Conservation (phyloP, 2,888 invertebrate genomes). For the Thera obeliscata region DNA sequence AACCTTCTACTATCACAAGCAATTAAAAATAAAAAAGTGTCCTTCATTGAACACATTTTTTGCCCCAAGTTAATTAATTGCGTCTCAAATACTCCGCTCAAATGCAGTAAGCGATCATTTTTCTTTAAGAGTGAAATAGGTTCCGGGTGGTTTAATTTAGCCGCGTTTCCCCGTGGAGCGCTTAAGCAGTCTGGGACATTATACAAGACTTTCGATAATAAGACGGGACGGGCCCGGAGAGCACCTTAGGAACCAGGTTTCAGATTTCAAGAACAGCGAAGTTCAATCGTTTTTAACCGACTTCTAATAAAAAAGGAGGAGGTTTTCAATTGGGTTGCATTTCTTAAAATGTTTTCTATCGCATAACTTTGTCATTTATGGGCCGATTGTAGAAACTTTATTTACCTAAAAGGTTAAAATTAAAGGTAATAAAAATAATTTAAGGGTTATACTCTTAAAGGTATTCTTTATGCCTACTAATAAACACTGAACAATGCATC, state of each 20-base stretch:
- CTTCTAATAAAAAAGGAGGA: too few relatives aligned
- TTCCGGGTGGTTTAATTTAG: slow-evolving; percentile 74
- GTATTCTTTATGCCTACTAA: too few relatives aligned
- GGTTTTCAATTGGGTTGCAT: too few relatives aligned
- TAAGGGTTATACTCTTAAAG: too few relatives aligned
- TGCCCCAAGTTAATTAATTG: slow-evolving; percentile 25
- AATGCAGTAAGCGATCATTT: slow-evolving; percentile 56
- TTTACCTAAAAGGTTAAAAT: too few relatives aligned
- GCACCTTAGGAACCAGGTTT: not conserved
- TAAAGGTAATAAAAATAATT: too few relatives aligned
- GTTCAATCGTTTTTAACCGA: not conserved
- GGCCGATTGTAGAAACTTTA: too few relatives aligned
- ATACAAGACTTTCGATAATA: slow-evolving; percentile 30
- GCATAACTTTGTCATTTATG: too few relatives aligned
- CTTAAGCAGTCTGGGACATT: slow-evolving; percentile 78
- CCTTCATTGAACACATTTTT: slow-evolving; percentile 19
- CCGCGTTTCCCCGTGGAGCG: slow-evolving; percentile 70
- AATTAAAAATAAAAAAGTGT: slow-evolving; percentile 9
- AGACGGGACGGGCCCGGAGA: slow-evolving; percentile 14
- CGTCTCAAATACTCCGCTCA: slow-evolving; percentile 33
- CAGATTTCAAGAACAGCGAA: not conserved
- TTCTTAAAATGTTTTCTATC: too few relatives aligned
- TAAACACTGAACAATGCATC: too few relatives aligned
- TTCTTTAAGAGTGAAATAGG: slow-evolving; percentile 58
- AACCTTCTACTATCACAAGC: not conserved